Evolutionary conservation across 2,113 vertebrate genomes (phyloP), one percentile per base, ranked within the genome.

Genomic region (Aplodontia rufa): DNA sequence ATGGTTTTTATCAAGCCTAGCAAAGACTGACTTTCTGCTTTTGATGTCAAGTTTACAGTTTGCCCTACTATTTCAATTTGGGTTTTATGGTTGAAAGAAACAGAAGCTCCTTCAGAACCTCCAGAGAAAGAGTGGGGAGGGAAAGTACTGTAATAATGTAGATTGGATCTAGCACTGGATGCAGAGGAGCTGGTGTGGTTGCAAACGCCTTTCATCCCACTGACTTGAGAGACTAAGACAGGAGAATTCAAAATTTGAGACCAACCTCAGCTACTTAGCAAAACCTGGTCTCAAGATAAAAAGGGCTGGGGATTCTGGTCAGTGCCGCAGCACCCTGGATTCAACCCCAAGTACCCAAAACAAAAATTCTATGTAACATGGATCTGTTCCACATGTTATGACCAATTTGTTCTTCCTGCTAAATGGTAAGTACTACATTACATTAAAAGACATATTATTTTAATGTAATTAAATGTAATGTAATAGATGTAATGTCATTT

Each of bases 111-210:
- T n/a, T 78, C 55, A 55, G 85, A 85, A 78, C 16, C 35, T 82
- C 24, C 10, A 8, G 79, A 66, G 30, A 78, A 51, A 78, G 30
- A 74, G 12, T 12, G 4, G 30, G 14, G 24, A 49, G 30, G 74
- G 6, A 1, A 8, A 12, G 12, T 6, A 17, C 0, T 30, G 24
- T 62, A 53, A 35, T 3, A 22, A 28, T 1, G 9, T 24, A 45
- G 37, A 30, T 13, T 35, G 14, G 30, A 60, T 30, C 69, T 68
- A 55, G 66, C 51, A 22, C 19, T 0, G 3, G 12, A 45, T 0
- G 4, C 40, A n/a, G 26, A 0, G 16, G 11, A 58, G 35, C 10
- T 60, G 58, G 58, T 26, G 1, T 60, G 55, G 58, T 60, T 8
- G 58, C 22, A 58, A 8, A 58, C 55, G 24, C 20, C 58, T 60